Conservation (phyloP, 2,888 invertebrate genomes). For the Schizotus pectinicornis region DNA sequence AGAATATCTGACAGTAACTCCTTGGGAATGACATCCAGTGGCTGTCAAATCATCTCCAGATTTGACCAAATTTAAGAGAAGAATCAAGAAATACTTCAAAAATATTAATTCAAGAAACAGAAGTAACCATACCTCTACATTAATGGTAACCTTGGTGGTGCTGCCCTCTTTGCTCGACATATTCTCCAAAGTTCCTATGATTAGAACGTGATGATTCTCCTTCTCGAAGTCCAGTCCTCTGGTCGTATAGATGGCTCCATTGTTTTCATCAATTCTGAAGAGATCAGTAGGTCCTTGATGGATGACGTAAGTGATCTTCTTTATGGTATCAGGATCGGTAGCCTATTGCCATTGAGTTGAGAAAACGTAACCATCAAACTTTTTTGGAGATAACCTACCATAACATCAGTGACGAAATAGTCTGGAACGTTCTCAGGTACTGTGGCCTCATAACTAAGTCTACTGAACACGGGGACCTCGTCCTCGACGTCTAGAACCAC, state of each 20-base stretch:
- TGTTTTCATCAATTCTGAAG: constrained; percentile 82
- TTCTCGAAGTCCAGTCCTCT: constrained; percentile 81
- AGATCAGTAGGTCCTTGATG: constrained; percentile 81
- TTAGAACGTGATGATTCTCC: constrained; percentile 73
- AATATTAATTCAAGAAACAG: no score
- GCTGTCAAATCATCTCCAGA: no score
- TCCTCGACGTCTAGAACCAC: constrained; percentile 81
- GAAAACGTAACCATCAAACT: constrained; percentile 5
- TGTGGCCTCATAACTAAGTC: constrained; percentile 74
- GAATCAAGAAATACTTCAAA: neutral
- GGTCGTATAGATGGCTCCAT: constrained; percentile 79
- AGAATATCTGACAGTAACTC: no score
- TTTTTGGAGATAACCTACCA: constrained; percentile 62
- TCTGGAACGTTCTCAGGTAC: constrained; percentile 88
- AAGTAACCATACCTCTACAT: constrained; percentile 66
- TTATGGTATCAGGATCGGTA: constrained; percentile 79
- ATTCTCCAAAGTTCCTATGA: constrained; percentile 86
- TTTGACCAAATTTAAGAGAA: constrained; percentile 25
- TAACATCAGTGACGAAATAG: constrained; percentile 78
- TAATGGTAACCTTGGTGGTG: constrained; percentile 74
- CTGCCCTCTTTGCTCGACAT: constrained; percentile 71
- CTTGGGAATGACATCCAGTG: no score
- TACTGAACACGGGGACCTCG: constrained; percentile 80
- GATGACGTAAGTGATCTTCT: constrained; percentile 83
- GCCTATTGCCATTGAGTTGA: constrained; percentile 64